Base-by-base conservation (phyloP, 2,797 vertebrate species). In the Hyperoplus immaculatus region DNA sequence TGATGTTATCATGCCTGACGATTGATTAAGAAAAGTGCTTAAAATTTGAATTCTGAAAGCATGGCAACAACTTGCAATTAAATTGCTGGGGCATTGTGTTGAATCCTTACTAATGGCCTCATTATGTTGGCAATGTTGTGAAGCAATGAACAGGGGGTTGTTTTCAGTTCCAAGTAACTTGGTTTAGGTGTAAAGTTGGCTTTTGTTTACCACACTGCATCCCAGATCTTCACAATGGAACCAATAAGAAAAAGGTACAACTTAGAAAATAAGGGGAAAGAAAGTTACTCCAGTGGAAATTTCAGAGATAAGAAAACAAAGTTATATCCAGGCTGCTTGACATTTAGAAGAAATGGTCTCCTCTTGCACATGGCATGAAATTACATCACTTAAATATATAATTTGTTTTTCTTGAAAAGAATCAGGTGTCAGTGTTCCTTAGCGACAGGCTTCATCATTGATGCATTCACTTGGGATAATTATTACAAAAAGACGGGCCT, bases 401-500 rank as follows among this genome's bases (percentile, higher is more conserved):
- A 68, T 36, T 14, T 21, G 14, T 42, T 53, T 49, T 36, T 14
- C 41, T 42, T 29, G 29, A 29, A 6, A 58, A 63, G 67, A 53
- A 4, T 60, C 63, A 51, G 13, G 18, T 53, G 70, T 55, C 81
- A 65, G 62, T 14, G 41, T 4, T 16, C 16, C 46, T 18, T 57
- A 18, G 13, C 57, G 75, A 69, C 76, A 71, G 47, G 18, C 49
- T 41, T 69, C 67, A 45, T 51, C 13, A 0, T 51, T 18, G 55
- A 60, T 62, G 60, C 75, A 68, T 69, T 46, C 78, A 79, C 50
- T 15, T n/a, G 49, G 39, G 36, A 84, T 80, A 73, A 83, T 83
- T 70, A 74, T 85, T 65, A 84, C 63, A 39, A 8, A 16, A 74
- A 51, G 51, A 8, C 49, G 64, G 60, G 65, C 45, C 53, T 1